Evolutionary conservation across 2,888 invertebrate species (phyloP), one percentile per base, ranked within the genome.

Genomic region (Pyrocoelia pectoralis): DNA sequence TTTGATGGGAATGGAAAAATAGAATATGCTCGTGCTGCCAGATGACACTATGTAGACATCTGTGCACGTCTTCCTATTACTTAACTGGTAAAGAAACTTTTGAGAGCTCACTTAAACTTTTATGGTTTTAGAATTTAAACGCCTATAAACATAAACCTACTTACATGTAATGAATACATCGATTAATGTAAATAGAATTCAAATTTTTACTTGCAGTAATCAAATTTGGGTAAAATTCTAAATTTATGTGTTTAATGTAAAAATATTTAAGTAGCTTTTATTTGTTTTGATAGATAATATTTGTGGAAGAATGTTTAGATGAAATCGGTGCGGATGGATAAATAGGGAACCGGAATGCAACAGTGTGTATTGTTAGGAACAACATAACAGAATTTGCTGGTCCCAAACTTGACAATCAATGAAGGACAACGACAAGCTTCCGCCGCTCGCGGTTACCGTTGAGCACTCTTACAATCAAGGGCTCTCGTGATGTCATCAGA

Each of bases 351-450:
- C 46, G 51, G 46, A 64, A 51, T 59, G 64, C 64, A 64, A 64
- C 64, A 64, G 55, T 59, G 50, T 55, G 54, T 59, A 50, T 19
- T 49, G 56, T 40, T 50, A 55, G 49, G 40, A 28, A 55, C 24
- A 50, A 55, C 55, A 61, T 55, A 51, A 63, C 57, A 56, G 62
- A 52, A 56, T 56, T 52, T 62, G 46, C 56, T 57, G 52, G 62
- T 58, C 58, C 59, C 48, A 51, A 59, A 51, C 43, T 55, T 38
- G 55, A 60, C 52, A 65, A 65, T 65, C 65, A 60, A 60, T 73
- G 74, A 76, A 75, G 72, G 73, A 69, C 65, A 72, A 75, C 73
- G 74, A 75, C 73, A 72, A 69, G 73, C 74, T 76, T 75, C 74
- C 76, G 75, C 74, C 56, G 52, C 59, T 65, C 59, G 60, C 60